Evolutionary conservation across 2,888 invertebrate genomes (phyloP).

Genomic region (Lacanobia wlatinum): DNA sequence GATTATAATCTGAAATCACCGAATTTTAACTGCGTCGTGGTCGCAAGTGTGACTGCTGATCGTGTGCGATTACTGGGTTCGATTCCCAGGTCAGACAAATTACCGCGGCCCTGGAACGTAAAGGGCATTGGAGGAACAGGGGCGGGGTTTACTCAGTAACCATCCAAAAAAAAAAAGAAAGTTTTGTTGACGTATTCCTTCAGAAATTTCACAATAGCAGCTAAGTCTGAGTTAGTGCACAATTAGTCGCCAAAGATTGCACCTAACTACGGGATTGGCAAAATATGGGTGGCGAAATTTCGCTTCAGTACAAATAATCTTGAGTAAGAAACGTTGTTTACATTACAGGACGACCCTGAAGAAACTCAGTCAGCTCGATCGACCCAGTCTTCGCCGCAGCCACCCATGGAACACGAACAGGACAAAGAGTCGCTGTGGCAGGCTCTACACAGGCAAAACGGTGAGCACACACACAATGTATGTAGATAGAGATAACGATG

Average conservation of each 20-base stretch:
- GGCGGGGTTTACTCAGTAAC: too few species aligned
- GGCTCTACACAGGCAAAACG: constrained; percentile 90
- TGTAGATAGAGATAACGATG: constrained; percentile 34
- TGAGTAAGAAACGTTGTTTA: background rate
- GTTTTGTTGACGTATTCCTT: background rate
- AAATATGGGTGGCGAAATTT: too few species aligned
- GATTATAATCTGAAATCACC: constrained; percentile 4
- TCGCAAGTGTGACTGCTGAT: too few species aligned
- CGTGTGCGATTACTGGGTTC: background rate
- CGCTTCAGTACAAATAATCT: background rate
- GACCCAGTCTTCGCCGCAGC: constrained; percentile 87
- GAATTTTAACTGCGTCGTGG: too few species aligned
- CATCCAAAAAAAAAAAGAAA: too few species aligned
- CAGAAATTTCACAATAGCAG: background rate
- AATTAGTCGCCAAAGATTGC: background rate
- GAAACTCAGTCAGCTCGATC: constrained; percentile 88
- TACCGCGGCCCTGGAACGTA: too few species aligned
- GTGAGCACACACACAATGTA: constrained; percentile 71
- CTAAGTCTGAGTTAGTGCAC: too few species aligned
- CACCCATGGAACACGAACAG: constrained; percentile 82
- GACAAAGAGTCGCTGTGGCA: constrained; percentile 91
- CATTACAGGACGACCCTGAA: constrained; percentile 86
- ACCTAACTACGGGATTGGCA: background rate
- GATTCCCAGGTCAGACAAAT: constrained; percentile 10
- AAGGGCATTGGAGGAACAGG: too few species aligned